Evolutionary conservation across 2,888 invertebrate species (phyloP).

Genomic region (Zelleria hepariella): DNA sequence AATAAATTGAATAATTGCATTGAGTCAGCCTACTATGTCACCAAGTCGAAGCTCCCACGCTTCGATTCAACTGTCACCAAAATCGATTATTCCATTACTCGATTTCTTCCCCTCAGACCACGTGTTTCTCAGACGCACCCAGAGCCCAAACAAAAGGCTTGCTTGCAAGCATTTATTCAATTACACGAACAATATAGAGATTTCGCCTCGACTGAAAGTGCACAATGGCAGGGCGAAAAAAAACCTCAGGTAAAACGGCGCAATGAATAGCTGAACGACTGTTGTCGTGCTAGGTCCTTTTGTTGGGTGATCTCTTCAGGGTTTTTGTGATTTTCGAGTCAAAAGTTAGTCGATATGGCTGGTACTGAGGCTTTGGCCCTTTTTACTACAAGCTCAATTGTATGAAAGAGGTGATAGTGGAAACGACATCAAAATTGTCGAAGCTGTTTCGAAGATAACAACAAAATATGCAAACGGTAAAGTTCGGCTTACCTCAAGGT

Average conservation of each 20-base stretch:
- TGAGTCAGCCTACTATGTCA: background rate
- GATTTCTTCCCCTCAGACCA: conserved; percentile 11
- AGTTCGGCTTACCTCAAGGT: background rate
- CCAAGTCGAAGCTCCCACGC: conserved; percentile 12
- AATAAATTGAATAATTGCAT: background rate
- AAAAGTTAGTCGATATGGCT: conserved; percentile 40
- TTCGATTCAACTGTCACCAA: conserved; percentile 24
- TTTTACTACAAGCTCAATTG: background rate
- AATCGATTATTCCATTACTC: conserved; percentile 11
- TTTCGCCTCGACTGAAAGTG: conserved; percentile 49
- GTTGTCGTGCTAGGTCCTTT: conserved; percentile 28
- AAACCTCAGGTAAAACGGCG: conserved; percentile 47
- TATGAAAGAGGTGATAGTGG: background rate
- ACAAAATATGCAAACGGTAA: background rate
- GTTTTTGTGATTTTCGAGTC: conserved; percentile 32
- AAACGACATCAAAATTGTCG: background rate
- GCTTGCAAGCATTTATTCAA: conserved; percentile 64
- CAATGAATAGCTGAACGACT: conserved; percentile 50
- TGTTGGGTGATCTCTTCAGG: conserved; percentile 5
- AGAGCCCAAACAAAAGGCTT: conserved; percentile 29
- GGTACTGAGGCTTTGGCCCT: background rate
- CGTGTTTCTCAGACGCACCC: conserved; percentile 19
- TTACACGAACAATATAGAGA: conserved; percentile 58
- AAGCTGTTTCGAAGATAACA: background rate
- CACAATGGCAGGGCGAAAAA: conserved; percentile 41